phyloP scores from a whole-genome alignment of 2,797 vertebrate genomes.

The Columba guinea region DNA sequence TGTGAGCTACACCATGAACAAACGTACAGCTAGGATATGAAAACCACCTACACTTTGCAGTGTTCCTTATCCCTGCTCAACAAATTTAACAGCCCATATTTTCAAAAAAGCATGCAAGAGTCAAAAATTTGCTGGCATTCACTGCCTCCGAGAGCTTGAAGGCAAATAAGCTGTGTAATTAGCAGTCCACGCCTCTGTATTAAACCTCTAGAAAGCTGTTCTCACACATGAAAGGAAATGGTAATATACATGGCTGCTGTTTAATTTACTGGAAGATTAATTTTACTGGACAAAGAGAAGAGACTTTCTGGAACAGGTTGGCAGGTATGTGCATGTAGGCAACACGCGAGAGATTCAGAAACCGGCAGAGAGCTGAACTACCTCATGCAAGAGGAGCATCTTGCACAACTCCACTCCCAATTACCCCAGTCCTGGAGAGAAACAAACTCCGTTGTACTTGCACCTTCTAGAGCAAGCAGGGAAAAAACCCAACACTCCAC shows the following conservation, averaged over 20 bases:
- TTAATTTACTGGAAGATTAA: constrained; percentile 31
- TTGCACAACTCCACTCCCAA: neutral
- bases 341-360: neutral
- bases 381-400: neutral
- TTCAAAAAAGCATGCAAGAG: neutral
- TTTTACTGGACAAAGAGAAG: constrained; percentile 2
- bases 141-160: neutral
- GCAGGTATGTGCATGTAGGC: neutral
- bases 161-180: constrained; percentile 44
- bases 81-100: neutral
- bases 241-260: neutral
- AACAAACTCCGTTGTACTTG: neutral
- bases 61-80: neutral
- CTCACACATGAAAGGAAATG: neutral
- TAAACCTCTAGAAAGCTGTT: constrained; percentile 4
- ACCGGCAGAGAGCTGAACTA: neutral
- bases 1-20: neutral
- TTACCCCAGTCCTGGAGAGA: neutral
- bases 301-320: neutral
- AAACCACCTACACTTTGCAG: neutral
- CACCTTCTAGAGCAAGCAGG: neutral
- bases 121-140: constrained; percentile 11
- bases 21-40: neutral
- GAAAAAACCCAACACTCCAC: neutral
- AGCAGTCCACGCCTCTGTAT: neutral